Base-by-base conservation (phyloP, 1,140 invertebrate genomes). In the Hormaphis cornu region DNA sequence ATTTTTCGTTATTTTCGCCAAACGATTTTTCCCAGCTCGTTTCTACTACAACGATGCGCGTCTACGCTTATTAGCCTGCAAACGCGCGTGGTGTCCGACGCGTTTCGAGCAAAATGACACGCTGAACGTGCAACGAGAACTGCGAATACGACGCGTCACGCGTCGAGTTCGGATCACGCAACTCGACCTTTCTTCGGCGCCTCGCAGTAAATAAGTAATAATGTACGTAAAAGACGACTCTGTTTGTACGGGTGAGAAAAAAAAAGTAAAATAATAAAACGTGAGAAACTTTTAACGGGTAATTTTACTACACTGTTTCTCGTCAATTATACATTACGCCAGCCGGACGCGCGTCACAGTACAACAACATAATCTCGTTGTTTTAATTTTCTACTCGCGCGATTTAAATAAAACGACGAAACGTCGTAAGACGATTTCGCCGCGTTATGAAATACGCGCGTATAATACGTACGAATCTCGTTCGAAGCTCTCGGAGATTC, bases 221-320 rank as follows among this genome's bases (percentile, higher is more conserved):
- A n/a, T n/a, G n/a, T n/a, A n/a, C n/a, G n/a, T n/a, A n/a, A n/a
- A n/a, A n/a, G n/a, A n/a, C n/a, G n/a, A n/a, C n/a, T n/a, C n/a
- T 14, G 46, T 50, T 40, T 37, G 22, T 22, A 58, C 40, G 40
- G 54, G 20, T 58, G 54, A 58, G 54, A 58, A 58, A 24, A 54
- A 58, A 40, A 58, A 58, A n/a, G n/a, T n/a, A n/a, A n/a, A n/a
- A n/a, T n/a, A n/a, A n/a, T 7, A 14, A 28, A 30, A 63, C 58
- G 58, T 63, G 58, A 63, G 58, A 63, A 26, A 46, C 14, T 63
- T 63, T 46, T 63, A 63, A 46, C 26, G 9, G n/a, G 22, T 46
- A 63, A 63, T 63, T 61, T 61, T 44, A 63, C 24, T 63, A n/a
- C n/a, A n/a, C 35, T 26, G 58, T 46, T 46, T 63, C 26, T 63